Base-by-base conservation (phyloP, 1,140 invertebrate species). In the Oryzaephilus surinamensis region DNA sequence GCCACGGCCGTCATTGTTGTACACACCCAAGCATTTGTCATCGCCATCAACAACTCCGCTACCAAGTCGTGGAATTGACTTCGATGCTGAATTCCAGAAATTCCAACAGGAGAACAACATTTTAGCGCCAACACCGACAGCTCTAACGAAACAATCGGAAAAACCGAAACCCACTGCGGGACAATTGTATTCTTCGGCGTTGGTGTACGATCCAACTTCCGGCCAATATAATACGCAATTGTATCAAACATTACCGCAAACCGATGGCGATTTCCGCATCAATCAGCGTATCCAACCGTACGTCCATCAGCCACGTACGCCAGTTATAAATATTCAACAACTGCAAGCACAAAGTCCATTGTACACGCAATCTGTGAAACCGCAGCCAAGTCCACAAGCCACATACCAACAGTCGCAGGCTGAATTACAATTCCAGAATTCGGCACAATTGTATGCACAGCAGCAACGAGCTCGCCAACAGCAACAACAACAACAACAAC, bases 201-300 rank as follows among this genome's bases (percentile, higher is more conserved):
- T 86, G 5, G 71, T 85, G 0, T 86, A 73, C 61, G 81, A 87
- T 62, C 82, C 81, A 23, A 55, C 70, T n/a, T 77, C 74, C 45
- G 82, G 82, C 39, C 76, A 81, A 54, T 86, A 86, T 69, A 81
- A 84, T 52, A 83, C 81, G 8, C 77, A 84, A 42, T 64, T 84
- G 16, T 84, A 77, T 65, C 84, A 86, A 61, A 71, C 71, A 18
- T 61, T 85, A 30, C 82, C 83, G 10, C 79, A 84, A 57, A 76
- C 73, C 14, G 69, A 74, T 39, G 79, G 79, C 40, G 77, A 81
- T 42, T 70, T 80, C 48, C 73, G 71, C 38, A 58, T 84, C 34
- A 81, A 75, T 61, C 79, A 82, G 48, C 72, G 77, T 52, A 72
- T 85, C 36, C 77, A 81, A 61, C 79, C 78, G 2, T 84, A 72